Evolutionary conservation across 2,797 vertebrate genomes (phyloP).

Genomic region (Enteromius thamalakanensis): DNA sequence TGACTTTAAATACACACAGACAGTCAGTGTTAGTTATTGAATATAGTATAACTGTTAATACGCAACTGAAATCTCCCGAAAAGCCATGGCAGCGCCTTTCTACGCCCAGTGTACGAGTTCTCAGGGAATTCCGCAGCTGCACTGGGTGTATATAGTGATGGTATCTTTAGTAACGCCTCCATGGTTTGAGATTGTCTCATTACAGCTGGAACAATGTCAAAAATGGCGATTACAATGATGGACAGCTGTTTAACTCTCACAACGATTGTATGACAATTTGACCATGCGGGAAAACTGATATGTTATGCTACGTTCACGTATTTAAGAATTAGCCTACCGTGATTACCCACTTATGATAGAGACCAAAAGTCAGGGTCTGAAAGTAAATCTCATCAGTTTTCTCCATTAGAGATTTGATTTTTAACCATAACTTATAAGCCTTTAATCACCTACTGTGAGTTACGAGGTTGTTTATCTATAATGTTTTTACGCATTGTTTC

Average conservation of each 20-base stretch:
- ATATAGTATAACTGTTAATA: conserved; percentile 54
- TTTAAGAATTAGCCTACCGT: background rate
- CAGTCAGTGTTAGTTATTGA: conserved; percentile 11
- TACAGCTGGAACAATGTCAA: background rate
- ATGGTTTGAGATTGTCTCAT: conserved; percentile 22
- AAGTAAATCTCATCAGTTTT: background rate
- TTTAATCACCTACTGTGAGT: background rate
- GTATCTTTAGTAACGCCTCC: conserved; percentile 48
- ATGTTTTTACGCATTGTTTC: background rate
- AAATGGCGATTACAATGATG: background rate
- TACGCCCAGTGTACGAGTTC: conserved; percentile 73
- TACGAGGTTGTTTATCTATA: background rate
- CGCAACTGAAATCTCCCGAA: conserved; percentile 66
- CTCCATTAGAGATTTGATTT: background rate
- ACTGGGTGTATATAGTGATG: conserved; percentile 65
- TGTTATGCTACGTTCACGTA: conserved; percentile 1
- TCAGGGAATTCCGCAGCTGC: conserved; percentile 80
- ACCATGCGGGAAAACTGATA: background rate
- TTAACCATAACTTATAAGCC: background rate
- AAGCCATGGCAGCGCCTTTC: conserved; percentile 62
- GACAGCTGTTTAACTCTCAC: conserved; percentile 4
- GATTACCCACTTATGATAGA: background rate
- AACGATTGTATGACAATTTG: conserved; percentile 36
- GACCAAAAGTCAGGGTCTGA: background rate
- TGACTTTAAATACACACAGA: conserved; percentile 22